Percentiles rank a stretch among this genome's conserved stretches.
Conservation (phyloP, 2,888 invertebrate genomes). For the Crioceris asparagi region DNA sequence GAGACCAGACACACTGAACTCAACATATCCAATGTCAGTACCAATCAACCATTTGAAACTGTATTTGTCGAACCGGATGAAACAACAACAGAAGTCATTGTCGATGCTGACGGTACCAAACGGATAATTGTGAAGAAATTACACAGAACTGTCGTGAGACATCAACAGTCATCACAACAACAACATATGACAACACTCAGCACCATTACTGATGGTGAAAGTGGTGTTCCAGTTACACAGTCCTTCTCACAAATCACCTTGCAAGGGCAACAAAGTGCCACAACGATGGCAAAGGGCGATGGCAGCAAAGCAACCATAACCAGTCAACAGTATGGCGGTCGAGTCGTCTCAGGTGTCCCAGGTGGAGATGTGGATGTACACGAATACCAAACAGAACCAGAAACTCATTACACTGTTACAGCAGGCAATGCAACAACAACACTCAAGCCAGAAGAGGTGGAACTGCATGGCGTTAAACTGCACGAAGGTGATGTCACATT, state of each 20-base stretch:
- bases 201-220: constrained; percentile 44
- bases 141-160: constrained; percentile 54
- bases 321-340: constrained; percentile 53
- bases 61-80: constrained; percentile 73
- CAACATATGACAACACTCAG: constrained; percentile 49
- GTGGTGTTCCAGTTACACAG: constrained; percentile 49
- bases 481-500: constrained; percentile 38
- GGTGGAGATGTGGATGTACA: constrained; percentile 53
- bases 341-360: constrained; percentile 51
- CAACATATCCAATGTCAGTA: constrained; percentile 59
- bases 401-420: constrained; percentile 46
- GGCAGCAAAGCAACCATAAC: constrained; percentile 52
- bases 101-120: constrained; percentile 70
- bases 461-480: constrained; percentile 34
- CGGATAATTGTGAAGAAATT: constrained; percentile 67
- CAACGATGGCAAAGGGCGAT: constrained; percentile 47
- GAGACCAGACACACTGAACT: constrained; percentile 52
- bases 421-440: too few species aligned
- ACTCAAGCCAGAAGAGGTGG: constrained; percentile 38
- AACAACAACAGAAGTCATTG: constrained; percentile 71
- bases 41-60: constrained; percentile 66
- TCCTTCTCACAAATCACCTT: constrained; percentile 44
- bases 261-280: constrained; percentile 52
- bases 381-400: constrained; percentile 54
- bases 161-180: constrained; percentile 54